Evolutionary conservation across 2,113 vertebrate species (phyloP).

Genomic region (Tachysurus vachellii): DNA sequence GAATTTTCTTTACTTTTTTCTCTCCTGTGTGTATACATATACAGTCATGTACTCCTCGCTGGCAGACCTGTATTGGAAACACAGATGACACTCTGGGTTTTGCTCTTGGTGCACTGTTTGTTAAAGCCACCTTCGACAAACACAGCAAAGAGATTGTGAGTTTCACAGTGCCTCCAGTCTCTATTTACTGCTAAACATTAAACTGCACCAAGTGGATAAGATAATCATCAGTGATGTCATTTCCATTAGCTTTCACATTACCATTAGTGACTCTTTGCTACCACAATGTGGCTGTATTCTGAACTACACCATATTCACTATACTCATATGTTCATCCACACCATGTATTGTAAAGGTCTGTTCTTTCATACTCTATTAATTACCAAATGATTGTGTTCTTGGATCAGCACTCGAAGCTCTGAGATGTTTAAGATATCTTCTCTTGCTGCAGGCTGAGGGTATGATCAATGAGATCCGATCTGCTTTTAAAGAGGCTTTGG

Average conservation of each 20-base stretch:
- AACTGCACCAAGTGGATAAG: background rate
- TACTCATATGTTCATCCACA: background rate
- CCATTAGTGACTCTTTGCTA: slow-evolving; percentile 18
- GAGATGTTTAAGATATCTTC: background rate
- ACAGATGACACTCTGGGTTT: slow-evolving; percentile 95
- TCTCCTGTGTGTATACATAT: slow-evolving; percentile 3
- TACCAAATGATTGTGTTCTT: background rate
- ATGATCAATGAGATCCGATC: slow-evolving; percentile 93
- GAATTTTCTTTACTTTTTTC: background rate
- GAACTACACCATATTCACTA: slow-evolving; percentile 1
- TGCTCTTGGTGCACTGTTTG: slow-evolving; percentile 92
- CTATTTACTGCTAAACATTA: background rate
- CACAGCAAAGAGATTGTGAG: slow-evolving; percentile 94
- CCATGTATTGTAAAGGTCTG: background rate
- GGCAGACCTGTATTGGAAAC: slow-evolving; percentile 97
- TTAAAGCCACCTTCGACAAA: slow-evolving; percentile 93
- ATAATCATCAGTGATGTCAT: background rate
- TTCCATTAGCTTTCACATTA: background rate
- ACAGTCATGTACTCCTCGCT: slow-evolving; percentile 92
- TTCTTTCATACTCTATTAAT: background rate
- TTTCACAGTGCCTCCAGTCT: slow-evolving; percentile 41
- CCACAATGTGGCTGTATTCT: slow-evolving; percentile 36
- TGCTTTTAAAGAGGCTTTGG: slow-evolving; percentile 86
- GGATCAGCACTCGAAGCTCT: background rate
- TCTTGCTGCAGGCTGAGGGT: slow-evolving; percentile 81